Evolutionary conservation across 2,888 invertebrate species (phyloP), one percentile per base, ranked within the genome.

Genomic region (Thera britannica): DNA sequence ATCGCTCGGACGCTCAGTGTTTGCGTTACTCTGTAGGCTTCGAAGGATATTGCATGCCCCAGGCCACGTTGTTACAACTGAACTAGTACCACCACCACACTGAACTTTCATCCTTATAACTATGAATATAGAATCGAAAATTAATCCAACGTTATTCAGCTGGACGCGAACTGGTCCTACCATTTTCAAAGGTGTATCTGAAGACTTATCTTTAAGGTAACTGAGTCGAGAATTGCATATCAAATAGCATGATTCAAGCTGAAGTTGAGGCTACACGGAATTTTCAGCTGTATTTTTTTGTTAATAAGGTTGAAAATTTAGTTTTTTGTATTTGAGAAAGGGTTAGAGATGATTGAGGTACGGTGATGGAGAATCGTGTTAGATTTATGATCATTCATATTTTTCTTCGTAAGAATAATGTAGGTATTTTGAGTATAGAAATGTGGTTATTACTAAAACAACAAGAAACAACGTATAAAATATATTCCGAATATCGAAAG

Each of bases 1-100:
- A 67, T 66, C 69, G 72, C 71, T 72, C 72, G 75, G 75, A 74
- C 75, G 72, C 73, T 62, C 64, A 34, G 41, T 71, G 71, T 71
- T 73, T 72, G 70, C 65, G 41, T 69, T 66, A 46, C 64, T 62
- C 62, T 34, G 66, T 67, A 68, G 70, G 62, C 67, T 65, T 67
- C 65, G 60, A 63, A 71, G 71, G 71, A 71, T 71, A 71, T 71
- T 71, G 61, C 68, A 48, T n/a, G 71, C 71, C 71, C 52, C 9
- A 58, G 66, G 71, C 63, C 36, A 58, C 62, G 60, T 61, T 62
- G 63, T 58, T 62, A 67, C 70, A 65, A 67, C 70, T 67, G 67
- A 64, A 67, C 70, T 55, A 62, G 4, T 52, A 58, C 41, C 2
- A 56, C 35, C 11, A 56, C 48, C 46, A 9, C 60, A 70, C 11